Percentiles rank a stretch among this genome's conserved stretches.
These are phyloP conservation scores for Microtus oregoni DNA, from an alignment of 2,113 vertebrate genomes.

Conservation along the genomic window DNA sequence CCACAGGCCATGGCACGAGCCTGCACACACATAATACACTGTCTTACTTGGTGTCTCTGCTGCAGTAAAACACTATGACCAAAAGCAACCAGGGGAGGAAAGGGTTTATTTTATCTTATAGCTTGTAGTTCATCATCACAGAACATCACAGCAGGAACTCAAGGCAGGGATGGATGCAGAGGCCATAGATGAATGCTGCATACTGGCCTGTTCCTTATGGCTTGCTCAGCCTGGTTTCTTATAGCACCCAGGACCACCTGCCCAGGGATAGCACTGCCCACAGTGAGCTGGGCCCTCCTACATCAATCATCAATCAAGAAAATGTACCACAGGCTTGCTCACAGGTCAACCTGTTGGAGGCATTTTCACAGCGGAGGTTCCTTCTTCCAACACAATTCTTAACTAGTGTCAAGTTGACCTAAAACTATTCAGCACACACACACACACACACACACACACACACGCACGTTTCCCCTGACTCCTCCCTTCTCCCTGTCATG, in stretches of 20 bases:
- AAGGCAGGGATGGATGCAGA: neutral
- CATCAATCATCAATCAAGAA: neutral
- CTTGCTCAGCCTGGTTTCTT: neutral
- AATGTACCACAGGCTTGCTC: neutral
- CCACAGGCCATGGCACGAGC: accelerated
- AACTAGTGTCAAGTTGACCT: neutral
- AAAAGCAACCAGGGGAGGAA: neutral
- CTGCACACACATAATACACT: neutral
- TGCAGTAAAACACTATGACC: neutral
- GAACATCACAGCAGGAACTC: neutral
- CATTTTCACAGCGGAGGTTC: neutral
- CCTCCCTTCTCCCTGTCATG: neutral
- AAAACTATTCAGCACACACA: neutral
- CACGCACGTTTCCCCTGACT: neutral
- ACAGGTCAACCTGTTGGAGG: neutral
- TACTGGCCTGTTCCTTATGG: neutral
- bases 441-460: neutral
- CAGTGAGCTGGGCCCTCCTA: neutral
- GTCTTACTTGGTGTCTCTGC: neutral
- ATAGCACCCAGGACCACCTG: neutral
- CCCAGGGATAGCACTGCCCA: neutral
- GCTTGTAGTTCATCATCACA: neutral
- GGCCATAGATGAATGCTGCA: neutral
- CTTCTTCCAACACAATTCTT: neutral
- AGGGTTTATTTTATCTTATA: neutral